Percentiles rank a stretch among this genome's conserved stretches.
These are phyloP conservation scores for Pristionchus exspectatus DNA, from an alignment of 2,888 invertebrate species.

Conservation along the genomic window DNA sequence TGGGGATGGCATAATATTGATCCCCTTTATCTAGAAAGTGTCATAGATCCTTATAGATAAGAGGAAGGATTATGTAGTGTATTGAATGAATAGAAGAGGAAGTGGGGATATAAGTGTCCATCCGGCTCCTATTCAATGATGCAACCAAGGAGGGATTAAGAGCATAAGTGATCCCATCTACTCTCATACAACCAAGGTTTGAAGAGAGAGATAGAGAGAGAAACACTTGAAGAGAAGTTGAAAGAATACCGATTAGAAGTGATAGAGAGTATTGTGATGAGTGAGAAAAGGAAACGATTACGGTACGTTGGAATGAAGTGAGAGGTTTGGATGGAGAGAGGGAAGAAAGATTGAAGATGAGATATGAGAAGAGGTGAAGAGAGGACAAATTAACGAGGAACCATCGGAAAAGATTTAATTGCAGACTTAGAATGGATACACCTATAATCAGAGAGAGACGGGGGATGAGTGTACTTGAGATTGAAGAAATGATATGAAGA, in stretches of 20 bases:
- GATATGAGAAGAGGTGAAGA: slow-evolving; percentile 30
- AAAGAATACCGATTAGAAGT: slow-evolving; percentile 46
- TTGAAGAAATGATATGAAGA: slow-evolving; percentile 20
- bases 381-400: slow-evolving; percentile 43
- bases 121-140: slow-evolving; percentile 41
- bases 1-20: slow-evolving; percentile 37
- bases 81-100: slow-evolving; percentile 18
- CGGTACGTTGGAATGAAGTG: slow-evolving; percentile 32
- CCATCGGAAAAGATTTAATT: slow-evolving; percentile 19
- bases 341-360: slow-evolving; percentile 12
- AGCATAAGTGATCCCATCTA: slow-evolving; percentile 32
- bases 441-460: not conserved
- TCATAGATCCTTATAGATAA: slow-evolving; percentile 31
- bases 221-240: not conserved
- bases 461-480: slow-evolving; percentile 13
- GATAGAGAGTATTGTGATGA: slow-evolving; percentile 14
- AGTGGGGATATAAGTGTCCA: slow-evolving; percentile 46
- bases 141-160: slow-evolving; percentile 32
- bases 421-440: slow-evolving; percentile 18
- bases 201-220: not conserved
- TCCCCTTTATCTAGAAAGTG: slow-evolving; percentile 43
- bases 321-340: slow-evolving; percentile 22
- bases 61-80: not conserved
- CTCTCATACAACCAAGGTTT: not conserved
- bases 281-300: slow-evolving; percentile 2